Conservation (phyloP, 2,888 invertebrate species). For the Dicranocentrus wangi region DNA sequence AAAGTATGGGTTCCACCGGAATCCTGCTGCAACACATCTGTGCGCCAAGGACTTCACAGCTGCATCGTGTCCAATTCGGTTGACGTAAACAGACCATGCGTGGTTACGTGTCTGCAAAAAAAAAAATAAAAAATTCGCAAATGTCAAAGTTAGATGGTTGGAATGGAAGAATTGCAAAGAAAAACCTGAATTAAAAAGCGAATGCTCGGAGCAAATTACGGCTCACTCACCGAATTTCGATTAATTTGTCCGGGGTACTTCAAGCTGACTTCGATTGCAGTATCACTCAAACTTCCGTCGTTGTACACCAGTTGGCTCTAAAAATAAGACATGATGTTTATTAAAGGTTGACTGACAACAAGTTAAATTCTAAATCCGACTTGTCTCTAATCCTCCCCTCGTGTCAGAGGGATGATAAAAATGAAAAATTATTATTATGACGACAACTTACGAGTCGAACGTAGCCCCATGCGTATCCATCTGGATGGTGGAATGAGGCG, state of each 20-base stretch:
- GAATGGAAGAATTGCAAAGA: background rate
- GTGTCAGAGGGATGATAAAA: constrained; percentile 27
- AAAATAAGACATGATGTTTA: constrained; percentile 74
- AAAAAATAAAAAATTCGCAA: constrained; percentile 22
- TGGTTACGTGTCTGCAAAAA: constrained; percentile 83
- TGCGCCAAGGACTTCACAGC: constrained; percentile 85
- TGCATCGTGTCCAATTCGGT: constrained; percentile 93
- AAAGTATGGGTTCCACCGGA: constrained; percentile 92
- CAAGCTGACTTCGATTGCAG: constrained; percentile 90
- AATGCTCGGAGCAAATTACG: no score
- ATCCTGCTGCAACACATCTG: constrained; percentile 92
- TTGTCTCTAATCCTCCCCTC: background rate
- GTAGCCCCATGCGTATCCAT: constrained; percentile 89
- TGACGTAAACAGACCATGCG: constrained; percentile 89
- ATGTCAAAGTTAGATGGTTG: background rate
- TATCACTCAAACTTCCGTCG: constrained; percentile 91
- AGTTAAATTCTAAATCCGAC: no score
- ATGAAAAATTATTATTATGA: constrained; percentile 16
- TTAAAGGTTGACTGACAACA: background rate
- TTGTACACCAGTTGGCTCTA: constrained; percentile 89
- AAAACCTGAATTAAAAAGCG: no score
- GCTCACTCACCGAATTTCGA: constrained; percentile 84
- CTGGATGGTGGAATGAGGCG: constrained; percentile 93
- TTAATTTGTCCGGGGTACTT: constrained; percentile 90
- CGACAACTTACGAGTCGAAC: constrained; percentile 85